Percentiles rank a stretch among this genome's conserved stretches.
phyloP scores from a whole-genome alignment of 2,888 invertebrate genomes.

The Melanargia galathea region DNA sequence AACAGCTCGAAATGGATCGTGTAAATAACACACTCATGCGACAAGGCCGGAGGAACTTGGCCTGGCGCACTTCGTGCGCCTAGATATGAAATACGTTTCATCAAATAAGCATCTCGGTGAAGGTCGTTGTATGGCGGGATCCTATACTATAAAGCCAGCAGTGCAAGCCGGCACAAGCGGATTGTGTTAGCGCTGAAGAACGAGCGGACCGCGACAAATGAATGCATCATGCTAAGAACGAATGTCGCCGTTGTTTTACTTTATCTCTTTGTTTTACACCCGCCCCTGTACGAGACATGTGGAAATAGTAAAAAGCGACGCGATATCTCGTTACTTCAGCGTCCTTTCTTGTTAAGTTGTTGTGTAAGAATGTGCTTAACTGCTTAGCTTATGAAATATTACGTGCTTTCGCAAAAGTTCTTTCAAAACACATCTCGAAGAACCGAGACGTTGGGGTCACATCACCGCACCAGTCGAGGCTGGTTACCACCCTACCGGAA shows the following conservation, averaged over 20 bases:
- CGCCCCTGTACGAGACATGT: constrained; percentile 20
- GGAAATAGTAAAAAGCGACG: constrained; percentile 27
- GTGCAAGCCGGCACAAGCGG: constrained; percentile 18
- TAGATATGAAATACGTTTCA: too few relatives aligned
- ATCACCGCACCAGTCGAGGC: too few relatives aligned
- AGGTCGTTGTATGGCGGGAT: too few relatives aligned
- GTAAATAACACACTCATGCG: too few relatives aligned
- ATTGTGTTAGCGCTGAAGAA: constrained; percentile 26
- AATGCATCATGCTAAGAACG: constrained; percentile 32
- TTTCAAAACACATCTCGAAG: too few relatives aligned
- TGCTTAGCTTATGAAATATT: not conserved
- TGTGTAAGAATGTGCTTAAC: constrained; percentile 1
- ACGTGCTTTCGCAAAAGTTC: not conserved
- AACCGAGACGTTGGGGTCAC: too few relatives aligned
- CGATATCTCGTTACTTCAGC: constrained; percentile 13
- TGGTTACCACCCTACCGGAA: too few relatives aligned
- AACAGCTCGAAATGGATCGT: too few relatives aligned
- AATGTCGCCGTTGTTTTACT: constrained; percentile 32
- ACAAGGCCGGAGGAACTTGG: too few relatives aligned
- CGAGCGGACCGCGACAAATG: constrained; percentile 34
- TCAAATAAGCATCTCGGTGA: too few relatives aligned
- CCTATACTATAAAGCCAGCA: constrained; percentile 1
- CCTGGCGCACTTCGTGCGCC: too few relatives aligned
- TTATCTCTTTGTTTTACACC: constrained; percentile 23
- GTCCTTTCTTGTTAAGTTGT: constrained; percentile 14